Conservation (phyloP, 1,140 invertebrate genomes). For the Maconellicoccus hirsutus region DNA sequence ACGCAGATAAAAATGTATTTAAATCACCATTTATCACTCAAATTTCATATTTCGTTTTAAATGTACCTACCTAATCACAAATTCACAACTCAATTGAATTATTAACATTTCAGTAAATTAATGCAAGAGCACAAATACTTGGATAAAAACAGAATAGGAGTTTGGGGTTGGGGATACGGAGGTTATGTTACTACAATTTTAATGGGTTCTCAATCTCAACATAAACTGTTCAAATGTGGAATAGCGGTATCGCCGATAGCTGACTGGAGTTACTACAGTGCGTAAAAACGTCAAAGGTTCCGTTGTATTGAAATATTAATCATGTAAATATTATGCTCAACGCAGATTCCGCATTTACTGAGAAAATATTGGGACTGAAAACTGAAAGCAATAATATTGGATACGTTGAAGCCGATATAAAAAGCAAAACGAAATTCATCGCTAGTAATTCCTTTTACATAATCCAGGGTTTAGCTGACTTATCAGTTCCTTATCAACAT, state of each 20-base stretch:
- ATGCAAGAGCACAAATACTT: constrained; percentile 70
- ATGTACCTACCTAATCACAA: too few relatives aligned
- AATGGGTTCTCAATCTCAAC: constrained; percentile 55
- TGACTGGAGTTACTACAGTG: constrained; percentile 91
- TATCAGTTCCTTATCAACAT: constrained; percentile 86
- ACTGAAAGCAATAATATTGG: constrained; percentile 73
- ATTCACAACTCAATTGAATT: neutral
- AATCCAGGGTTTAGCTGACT: constrained; percentile 78
- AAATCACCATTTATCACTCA: too few relatives aligned
- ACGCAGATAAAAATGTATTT: too few relatives aligned
- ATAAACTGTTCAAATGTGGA: constrained; percentile 63
- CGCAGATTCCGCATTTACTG: constrained; percentile 87
- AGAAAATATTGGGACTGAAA: constrained; percentile 76
- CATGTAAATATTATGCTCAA: too few relatives aligned
- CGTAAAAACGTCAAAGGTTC: too few relatives aligned
- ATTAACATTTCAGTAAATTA: constrained; percentile 48
- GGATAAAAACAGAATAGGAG: constrained; percentile 71
- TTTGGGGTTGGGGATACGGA: constrained; percentile 97
- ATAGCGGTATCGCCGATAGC: constrained; percentile 86
- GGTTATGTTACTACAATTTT: constrained; percentile 85
- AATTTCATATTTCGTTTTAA: too few relatives aligned
- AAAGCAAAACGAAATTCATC: constrained; percentile 69
- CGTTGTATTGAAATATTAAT: neutral
- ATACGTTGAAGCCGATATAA: constrained; percentile 83
- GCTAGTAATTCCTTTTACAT: constrained; percentile 67